Percentiles rank a stretch among this genome's conserved stretches.
Evolutionary conservation across 2,888 invertebrate genomes (phyloP).

Genomic region (Amphipoea oculea): DNA sequence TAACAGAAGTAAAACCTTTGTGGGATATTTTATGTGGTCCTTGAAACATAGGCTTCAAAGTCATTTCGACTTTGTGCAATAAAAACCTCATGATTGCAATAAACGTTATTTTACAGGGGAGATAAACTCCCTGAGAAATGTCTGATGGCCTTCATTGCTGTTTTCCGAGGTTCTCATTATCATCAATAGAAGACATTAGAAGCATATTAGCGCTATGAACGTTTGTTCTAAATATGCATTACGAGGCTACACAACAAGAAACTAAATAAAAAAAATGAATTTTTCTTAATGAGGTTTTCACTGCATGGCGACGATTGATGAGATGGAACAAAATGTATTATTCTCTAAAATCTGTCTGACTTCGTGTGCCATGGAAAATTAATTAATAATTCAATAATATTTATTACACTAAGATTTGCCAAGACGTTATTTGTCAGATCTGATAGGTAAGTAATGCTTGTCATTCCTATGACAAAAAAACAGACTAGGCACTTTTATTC

Average conservation of each 20-base stretch:
- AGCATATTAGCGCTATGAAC: background rate
- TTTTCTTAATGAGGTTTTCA: background rate
- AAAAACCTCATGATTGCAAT: background rate
- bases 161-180: background rate
- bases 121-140: background rate
- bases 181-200: background rate
- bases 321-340: background rate
- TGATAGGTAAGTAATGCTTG: too few relatives aligned
- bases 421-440: background rate
- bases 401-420: background rate
- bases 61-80: background rate
- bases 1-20: slow-evolving; percentile 1
- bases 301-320: background rate
- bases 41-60: background rate
- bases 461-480: background rate
- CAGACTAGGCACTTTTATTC: background rate
- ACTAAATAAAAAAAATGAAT: background rate
- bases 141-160: background rate
- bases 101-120: background rate
- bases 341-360: background rate
- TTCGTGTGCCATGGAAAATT: background rate
- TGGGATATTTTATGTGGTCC: background rate
- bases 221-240: background rate
- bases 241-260: background rate
- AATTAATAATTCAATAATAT: background rate